Evolutionary conservation across 1,140 invertebrate genomes (phyloP), one percentile per base, ranked within the genome.

Genomic region (Cephus cinctus): DNA sequence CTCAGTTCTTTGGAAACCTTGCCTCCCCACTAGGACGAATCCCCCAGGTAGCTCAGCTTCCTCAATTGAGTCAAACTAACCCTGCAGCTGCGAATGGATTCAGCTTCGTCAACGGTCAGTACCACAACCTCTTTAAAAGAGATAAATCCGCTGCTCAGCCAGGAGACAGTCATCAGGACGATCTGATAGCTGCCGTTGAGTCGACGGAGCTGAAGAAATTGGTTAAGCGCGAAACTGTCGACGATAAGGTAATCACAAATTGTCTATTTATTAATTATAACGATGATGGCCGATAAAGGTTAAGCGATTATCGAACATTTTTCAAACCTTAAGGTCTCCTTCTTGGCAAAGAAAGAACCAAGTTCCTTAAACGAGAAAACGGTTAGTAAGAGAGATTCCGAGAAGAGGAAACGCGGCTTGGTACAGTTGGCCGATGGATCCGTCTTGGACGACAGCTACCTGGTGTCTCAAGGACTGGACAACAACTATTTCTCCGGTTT

Each of bases 401-500:
- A 69, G 34, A 81, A 81, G 54, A 80, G 79, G 31, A 86, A 86
- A 54, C 78, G 86, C 3, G 85, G 82, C 5, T 61, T 88, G 2
- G 73, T 86, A 2, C 76, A 81, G 2, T 60, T 87, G 2, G 78
- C 80, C 0, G 84, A 86, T 49, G 86, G 84, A 1, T 81, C 83
- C 1, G 66, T 87, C 20, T 69, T 87, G 0, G 85, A 87, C 47
- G 86, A 87, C 52, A 76, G 77, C 4, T 68, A 80, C 11, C 53
- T 82, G 0, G 71, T 71, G 6, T 53, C 75, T 16, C 56, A 67
- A 55, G 35, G 61, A 54, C 11, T 69, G 4, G 69, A 66, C n/a
- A 50, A 56, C 12, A 59, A 71, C 4, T 73, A 67, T 22, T 68
- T 83, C 5, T 70, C 71, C n/a, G 86, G 86, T 5, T 67, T 88